Evolutionary conservation across 2,113 vertebrate species (phyloP).

Genomic region (Upupa epops): DNA sequence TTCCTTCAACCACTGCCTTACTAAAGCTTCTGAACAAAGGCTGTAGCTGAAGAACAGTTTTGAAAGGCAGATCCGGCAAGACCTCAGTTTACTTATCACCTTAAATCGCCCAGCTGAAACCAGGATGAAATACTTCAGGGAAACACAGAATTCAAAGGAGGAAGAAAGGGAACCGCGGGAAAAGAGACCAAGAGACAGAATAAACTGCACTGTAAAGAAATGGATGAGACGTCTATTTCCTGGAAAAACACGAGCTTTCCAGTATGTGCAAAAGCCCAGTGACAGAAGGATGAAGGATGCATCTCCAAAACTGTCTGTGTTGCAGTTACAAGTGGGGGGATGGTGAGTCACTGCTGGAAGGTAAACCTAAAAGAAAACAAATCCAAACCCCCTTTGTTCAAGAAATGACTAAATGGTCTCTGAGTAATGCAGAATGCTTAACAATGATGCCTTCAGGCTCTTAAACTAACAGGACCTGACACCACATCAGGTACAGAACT

Average conservation of each 20-base stretch:
- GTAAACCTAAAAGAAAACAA: background rate
- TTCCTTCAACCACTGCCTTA: background rate
- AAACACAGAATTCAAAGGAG: background rate
- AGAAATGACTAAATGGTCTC: background rate
- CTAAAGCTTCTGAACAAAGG: background rate
- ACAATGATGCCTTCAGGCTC: background rate
- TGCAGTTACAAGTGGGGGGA: background rate
- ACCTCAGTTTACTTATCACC: background rate
- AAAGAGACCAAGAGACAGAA: background rate
- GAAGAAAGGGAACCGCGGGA: background rate
- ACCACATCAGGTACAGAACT: rapidly evolving
- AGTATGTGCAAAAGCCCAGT: background rate
- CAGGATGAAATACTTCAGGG: background rate
- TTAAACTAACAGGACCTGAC: background rate
- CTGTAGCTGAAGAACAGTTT: background rate
- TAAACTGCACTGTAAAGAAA: background rate
- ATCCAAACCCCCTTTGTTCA: background rate
- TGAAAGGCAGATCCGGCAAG: background rate
- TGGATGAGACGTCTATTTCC: background rate
- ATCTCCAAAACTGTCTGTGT: background rate
- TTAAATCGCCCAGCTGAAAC: background rate
- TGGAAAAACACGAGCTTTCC: background rate
- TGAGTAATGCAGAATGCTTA: background rate
- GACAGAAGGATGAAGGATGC: background rate
- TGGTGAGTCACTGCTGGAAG: background rate